Evolutionary conservation across 2,113 vertebrate species (phyloP).

Genomic region (Malurus melanocephalus): DNA sequence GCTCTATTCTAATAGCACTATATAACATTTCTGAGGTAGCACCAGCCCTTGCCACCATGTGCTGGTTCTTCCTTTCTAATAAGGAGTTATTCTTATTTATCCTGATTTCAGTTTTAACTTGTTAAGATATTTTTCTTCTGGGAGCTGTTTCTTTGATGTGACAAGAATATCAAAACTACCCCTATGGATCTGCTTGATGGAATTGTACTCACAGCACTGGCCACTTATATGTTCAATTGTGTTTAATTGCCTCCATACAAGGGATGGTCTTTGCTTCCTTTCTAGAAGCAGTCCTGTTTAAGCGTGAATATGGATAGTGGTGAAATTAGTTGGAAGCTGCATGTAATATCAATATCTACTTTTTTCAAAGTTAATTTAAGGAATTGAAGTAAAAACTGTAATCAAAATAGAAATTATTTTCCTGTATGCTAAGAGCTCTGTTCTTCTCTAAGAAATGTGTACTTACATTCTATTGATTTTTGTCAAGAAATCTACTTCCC

Average conservation of each 20-base stretch:
- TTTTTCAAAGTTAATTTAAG: background rate
- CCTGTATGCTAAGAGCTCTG: background rate
- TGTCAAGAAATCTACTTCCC: background rate
- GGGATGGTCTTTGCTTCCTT: background rate
- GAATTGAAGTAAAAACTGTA: background rate
- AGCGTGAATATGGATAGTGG: background rate
- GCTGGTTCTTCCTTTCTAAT: background rate
- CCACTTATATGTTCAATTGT: background rate
- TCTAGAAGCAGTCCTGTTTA: background rate
- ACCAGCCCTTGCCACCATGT: background rate
- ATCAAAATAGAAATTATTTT: background rate
- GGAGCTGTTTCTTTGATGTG: slow-evolving; percentile 35
- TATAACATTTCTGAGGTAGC: background rate
- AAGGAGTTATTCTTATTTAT: background rate
- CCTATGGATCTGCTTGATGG: slow-evolving; percentile 6
- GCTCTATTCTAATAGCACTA: background rate
- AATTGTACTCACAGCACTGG: background rate
- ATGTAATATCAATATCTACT: background rate
- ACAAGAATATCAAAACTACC: slow-evolving; percentile 34
- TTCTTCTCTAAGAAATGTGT: background rate
- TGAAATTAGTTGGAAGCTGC: background rate
- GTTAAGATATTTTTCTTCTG: slow-evolving; percentile 14
- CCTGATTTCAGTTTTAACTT: slow-evolving; percentile 16
- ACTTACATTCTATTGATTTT: background rate
- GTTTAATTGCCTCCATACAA: slow-evolving; percentile 21